Evolutionary conservation across 2,797 vertebrate genomes (phyloP).

Genomic region (Cygnus olor): DNA sequence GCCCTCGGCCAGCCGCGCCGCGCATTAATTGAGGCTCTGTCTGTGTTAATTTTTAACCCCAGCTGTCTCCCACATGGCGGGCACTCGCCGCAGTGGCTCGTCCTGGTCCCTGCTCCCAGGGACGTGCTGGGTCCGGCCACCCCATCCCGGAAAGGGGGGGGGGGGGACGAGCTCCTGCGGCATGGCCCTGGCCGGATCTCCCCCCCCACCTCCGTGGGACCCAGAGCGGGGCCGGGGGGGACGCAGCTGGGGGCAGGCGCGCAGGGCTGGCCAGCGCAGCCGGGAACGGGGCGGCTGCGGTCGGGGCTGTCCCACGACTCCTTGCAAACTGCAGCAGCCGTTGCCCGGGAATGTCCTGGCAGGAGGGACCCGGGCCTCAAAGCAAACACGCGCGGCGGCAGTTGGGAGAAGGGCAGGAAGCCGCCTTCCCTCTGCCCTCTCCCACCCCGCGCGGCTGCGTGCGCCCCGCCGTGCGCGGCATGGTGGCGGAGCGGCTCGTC

Average conservation of each 20-base stretch:
- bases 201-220: not conserved
- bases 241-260: rapidly evolving
- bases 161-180: not conserved
- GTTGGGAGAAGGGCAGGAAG: constrained; percentile 35
- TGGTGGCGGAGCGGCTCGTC: not conserved
- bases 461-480: rapidly evolving
- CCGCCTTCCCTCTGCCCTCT: not conserved
- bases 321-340: not conserved
- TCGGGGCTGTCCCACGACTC: not conserved
- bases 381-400: constrained; percentile 46
- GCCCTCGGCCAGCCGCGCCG: not conserved
- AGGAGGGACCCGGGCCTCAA: constrained; percentile 66
- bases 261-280: not conserved
- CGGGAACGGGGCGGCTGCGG: not conserved
- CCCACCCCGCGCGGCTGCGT: not conserved
- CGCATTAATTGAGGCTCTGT: not conserved
- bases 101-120: not conserved
- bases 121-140: not conserved
- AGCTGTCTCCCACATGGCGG: constrained; percentile 39
- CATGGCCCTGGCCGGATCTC: too few species aligned
- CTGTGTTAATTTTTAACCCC: constrained; percentile 72
- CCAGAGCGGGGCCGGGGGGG: not conserved
- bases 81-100: not conserved
- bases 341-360: constrained; percentile 61
- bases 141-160: not conserved